Percentiles rank a stretch among this genome's conserved stretches.
Conservation (phyloP, 1,140 invertebrate species). For the Pomacea maculata region DNA sequence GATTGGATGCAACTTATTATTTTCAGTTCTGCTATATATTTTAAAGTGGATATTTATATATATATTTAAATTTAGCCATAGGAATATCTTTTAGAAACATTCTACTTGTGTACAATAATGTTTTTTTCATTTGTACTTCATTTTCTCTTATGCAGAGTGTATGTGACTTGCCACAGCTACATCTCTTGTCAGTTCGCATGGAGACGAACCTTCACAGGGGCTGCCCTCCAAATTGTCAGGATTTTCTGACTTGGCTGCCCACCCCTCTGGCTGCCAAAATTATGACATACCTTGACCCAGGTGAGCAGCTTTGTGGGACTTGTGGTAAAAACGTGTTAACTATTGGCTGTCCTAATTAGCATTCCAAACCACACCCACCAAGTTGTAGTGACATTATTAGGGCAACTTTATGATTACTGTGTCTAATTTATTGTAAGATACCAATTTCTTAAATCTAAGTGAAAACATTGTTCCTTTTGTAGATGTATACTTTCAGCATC, state of each 20-base stretch:
- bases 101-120: neutral
- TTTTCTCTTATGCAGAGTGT: constrained; percentile 48
- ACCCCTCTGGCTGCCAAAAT: constrained; percentile 63
- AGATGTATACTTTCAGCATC: too few relatives aligned
- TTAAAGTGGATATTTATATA: neutral
- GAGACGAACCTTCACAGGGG: constrained; percentile 63
- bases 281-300: constrained; percentile 69
- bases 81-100: neutral
- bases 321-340: too few relatives aligned
- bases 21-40: neutral
- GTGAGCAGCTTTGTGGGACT: constrained; percentile 39
- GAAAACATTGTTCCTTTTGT: too few relatives aligned
- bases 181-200: constrained; percentile 65
- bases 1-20: too few relatives aligned
- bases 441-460: too few relatives aligned
- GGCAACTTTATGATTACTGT: too few relatives aligned
- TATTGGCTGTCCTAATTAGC: too few relatives aligned
- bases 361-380: too few relatives aligned
- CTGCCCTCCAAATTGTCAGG: constrained; percentile 68
- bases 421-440: too few relatives aligned
- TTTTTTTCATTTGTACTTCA: neutral
- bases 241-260: constrained; percentile 68
- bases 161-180: constrained; percentile 66
- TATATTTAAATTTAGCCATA: neutral
- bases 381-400: too few relatives aligned